These are phyloP conservation scores for Hirundo rustica DNA, from an alignment of 2,797 vertebrate genomes.

Conservation along the genomic window DNA sequence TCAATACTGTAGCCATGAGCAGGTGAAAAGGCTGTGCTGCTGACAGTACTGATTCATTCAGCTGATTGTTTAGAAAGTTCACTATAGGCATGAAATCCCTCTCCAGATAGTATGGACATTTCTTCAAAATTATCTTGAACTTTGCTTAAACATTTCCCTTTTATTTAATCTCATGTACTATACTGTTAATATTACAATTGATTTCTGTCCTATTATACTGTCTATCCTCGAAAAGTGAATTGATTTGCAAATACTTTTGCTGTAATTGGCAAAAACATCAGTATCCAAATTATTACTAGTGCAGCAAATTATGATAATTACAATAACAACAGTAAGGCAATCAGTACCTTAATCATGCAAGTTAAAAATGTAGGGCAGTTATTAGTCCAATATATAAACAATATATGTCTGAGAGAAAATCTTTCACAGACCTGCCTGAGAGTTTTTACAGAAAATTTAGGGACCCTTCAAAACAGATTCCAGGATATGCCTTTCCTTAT, in stretches of 20 bases:
- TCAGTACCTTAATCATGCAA: neutral
- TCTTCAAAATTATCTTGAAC: conserved; percentile 32
- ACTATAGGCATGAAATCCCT: neutral
- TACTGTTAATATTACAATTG: neutral
- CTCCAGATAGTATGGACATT: neutral
- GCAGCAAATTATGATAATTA: neutral
- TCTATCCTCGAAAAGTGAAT: conserved; percentile 15
- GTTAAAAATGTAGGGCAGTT: neutral
- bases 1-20: neutral
- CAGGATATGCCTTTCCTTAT: neutral
- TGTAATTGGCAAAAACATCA: neutral
- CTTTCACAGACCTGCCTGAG: neutral
- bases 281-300: neutral
- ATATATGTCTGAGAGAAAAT: neutral
- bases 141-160: conserved; percentile 42
- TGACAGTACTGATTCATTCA: neutral
- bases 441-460: neutral
- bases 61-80: neutral
- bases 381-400: neutral
- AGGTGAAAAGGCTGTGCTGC: neutral
- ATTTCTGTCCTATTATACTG: conserved; percentile 33
- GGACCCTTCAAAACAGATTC: neutral
- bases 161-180: conserved; percentile 2
- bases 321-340: neutral
- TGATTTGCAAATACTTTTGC: neutral